Evolutionary conservation across 2,797 vertebrate species (phyloP).

Genomic region (Hephaestus fuliginosus): DNA sequence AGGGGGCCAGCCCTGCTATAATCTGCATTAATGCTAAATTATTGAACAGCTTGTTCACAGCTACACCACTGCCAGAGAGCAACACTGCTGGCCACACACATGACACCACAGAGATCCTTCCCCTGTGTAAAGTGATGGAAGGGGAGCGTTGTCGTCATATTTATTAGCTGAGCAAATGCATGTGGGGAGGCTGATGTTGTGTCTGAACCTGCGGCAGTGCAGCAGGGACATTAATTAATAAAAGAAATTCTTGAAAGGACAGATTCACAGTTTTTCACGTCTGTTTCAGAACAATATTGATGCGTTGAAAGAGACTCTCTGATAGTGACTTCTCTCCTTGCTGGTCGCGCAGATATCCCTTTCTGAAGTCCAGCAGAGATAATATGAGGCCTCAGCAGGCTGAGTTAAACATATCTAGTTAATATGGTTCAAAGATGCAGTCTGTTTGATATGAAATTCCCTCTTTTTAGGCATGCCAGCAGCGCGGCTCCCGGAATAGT

Average conservation of each 20-base stretch:
- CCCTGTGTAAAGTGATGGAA: neutral
- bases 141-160: neutral
- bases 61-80: constrained; percentile 40
- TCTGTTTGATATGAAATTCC: neutral
- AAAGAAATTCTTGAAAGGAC: neutral
- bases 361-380: neutral
- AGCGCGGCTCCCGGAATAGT: no score
- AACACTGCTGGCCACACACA: constrained; percentile 30
- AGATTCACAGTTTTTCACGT: neutral
- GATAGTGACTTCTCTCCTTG: neutral
- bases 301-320: neutral
- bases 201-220: neutral
- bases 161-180: neutral
- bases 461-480: neutral
- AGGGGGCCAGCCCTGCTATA: constrained; percentile 66
- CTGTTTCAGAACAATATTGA: neutral
- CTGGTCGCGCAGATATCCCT: neutral
- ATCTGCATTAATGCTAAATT: constrained; percentile 80
- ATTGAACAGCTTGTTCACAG: constrained; percentile 71
- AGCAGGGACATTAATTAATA: neutral
- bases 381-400: neutral
- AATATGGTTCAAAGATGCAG: neutral
- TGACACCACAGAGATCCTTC: constrained; percentile 9
- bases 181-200: neutral
- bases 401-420: neutral